Evolutionary conservation across 1,140 invertebrate species (phyloP).

Genomic region (Alviniconcha marisindica): DNA sequence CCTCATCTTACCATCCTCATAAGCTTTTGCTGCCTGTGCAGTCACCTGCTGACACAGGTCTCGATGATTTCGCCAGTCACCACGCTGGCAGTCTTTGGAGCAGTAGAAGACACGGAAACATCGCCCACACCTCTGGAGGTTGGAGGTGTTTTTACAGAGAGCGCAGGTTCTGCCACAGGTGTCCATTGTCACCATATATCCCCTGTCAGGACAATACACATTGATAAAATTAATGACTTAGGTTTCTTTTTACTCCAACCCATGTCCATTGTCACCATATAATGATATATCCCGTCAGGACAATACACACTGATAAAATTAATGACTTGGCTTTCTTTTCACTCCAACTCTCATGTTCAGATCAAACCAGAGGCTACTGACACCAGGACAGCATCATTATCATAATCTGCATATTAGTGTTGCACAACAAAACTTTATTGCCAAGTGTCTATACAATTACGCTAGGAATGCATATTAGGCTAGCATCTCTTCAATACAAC

Average conservation of each 20-base stretch:
- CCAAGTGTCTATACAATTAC: too few relatives aligned
- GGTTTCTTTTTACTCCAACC: background rate
- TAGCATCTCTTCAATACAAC: too few relatives aligned
- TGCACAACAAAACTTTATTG: too few relatives aligned
- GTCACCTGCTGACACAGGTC: conserved; percentile 7
- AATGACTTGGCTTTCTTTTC: background rate
- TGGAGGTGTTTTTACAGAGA: background rate
- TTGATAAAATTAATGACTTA: background rate
- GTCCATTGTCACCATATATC: background rate
- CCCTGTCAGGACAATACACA: background rate
- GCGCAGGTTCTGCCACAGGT: background rate
- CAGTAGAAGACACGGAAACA: conserved; percentile 37
- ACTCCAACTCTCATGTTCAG: too few relatives aligned
- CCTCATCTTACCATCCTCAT: too few relatives aligned
- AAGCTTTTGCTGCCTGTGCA: background rate
- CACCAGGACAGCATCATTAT: too few relatives aligned
- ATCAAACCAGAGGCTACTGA: too few relatives aligned
- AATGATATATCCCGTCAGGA: background rate
- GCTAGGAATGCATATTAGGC: too few relatives aligned
- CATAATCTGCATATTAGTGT: too few relatives aligned
- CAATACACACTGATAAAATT: background rate
- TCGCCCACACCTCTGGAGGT: background rate
- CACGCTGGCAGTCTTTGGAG: conserved; percentile 41
- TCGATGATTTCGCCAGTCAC: conserved; percentile 35
- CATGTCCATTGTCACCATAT: background rate